These are phyloP conservation scores for Acrocyrtus sp. DNA, from an alignment of 2,888 invertebrate genomes.

Conservation along the genomic window DNA sequence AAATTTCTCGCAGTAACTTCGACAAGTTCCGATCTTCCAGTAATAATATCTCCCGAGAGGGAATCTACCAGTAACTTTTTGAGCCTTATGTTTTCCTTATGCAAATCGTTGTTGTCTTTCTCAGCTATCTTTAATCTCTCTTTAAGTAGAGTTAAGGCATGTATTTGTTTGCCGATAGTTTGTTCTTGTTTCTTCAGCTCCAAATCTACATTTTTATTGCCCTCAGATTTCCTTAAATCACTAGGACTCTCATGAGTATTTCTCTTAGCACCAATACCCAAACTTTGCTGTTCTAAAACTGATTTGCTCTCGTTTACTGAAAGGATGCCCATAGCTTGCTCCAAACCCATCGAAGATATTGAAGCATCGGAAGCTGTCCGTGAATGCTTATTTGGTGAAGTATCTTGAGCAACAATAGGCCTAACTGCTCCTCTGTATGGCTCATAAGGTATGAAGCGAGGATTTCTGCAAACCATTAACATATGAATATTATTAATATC, in stretches of 20 bases:
- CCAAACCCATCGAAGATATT: slow-evolving; percentile 4
- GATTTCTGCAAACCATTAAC: slow-evolving; percentile 52
- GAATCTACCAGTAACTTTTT: slow-evolving; percentile 62
- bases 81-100: slow-evolving; percentile 59
- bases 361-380: slow-evolving; percentile 49
- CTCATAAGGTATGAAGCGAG: slow-evolving; percentile 63
- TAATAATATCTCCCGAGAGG: slow-evolving; percentile 52
- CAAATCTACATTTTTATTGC: neutral
- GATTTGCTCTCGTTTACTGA: slow-evolving; percentile 3
- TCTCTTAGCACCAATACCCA: neutral
- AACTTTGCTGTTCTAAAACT: neutral
- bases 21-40: slow-evolving; percentile 8
- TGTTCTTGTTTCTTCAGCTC: slow-evolving; percentile 16
- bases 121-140: slow-evolving; percentile 61
- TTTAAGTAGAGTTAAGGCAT: slow-evolving; percentile 55
- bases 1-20: slow-evolving; percentile 26
- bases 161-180: slow-evolving; percentile 32
- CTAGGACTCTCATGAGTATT: slow-evolving; percentile 17
- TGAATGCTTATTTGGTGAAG: slow-evolving; percentile 13
- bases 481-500: no score
- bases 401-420: slow-evolving; percentile 52
- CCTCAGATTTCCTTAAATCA: neutral
- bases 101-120: slow-evolving; percentile 61
- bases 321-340: slow-evolving; percentile 6
- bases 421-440: slow-evolving; percentile 61